Conservation (phyloP, 2,113 vertebrate species). For the Salvelinus sp. region DNA sequence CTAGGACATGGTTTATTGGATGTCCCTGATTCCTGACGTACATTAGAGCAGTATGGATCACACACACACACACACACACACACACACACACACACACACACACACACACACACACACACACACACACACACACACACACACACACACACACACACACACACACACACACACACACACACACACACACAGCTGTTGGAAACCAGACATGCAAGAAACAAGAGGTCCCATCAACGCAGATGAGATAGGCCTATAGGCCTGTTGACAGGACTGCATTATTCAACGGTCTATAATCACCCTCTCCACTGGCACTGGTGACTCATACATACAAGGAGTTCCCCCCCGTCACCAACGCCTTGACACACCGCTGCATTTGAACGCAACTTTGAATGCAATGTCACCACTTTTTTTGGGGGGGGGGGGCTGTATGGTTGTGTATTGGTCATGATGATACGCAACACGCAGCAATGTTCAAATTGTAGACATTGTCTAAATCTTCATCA, state of each 20-base stretch:
- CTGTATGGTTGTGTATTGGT: no score
- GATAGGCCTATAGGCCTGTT: slow-evolving; percentile 23
- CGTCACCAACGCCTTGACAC: no score
- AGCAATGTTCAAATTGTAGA: no score
- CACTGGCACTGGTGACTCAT: neutral
- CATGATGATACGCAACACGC: no score
- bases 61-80: slow-evolving; percentile 1
- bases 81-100: neutral
- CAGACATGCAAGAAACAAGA: slow-evolving; percentile 1
- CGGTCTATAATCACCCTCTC: neutral
- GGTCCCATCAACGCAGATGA: slow-evolving; percentile 17
- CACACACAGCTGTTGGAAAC: slow-evolving; percentile 37
- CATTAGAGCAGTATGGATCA: slow-evolving; percentile 25
- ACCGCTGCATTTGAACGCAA: no score
- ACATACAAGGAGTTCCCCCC: neutral
- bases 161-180: neutral
- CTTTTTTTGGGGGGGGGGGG: no score
- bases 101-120: neutral
- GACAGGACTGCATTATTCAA: slow-evolving; percentile 42
- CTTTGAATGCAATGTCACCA: no score
- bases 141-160: neutral
- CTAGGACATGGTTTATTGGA: slow-evolving; percentile 8
- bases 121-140: slow-evolving; percentile 1
- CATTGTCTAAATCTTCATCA: no score
- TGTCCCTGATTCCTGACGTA: slow-evolving; percentile 17